Base-by-base conservation (phyloP, 1,140 invertebrate genomes). In the Dysdera silvatica region DNA sequence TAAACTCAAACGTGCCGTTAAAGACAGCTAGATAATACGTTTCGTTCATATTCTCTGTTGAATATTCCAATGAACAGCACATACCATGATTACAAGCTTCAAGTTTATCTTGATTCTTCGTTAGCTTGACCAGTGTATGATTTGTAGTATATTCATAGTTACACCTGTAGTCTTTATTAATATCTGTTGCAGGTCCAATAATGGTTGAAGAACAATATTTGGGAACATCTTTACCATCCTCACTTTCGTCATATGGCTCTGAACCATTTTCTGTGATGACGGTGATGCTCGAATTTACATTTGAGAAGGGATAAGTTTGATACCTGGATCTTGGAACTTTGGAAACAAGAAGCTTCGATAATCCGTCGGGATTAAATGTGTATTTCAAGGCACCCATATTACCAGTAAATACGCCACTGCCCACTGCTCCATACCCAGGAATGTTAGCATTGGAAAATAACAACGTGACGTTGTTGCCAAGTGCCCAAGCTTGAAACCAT, bases 401-500 rank as follows among this genome's bases (percentile, higher is more conserved):
- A 8, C 51, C 67, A 16, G 33, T 24, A 41, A 54, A 68, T 16
- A 68, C 69, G 12, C 67, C 67, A 48, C 66, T 68, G 18, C 66
- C 67, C 8, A 16, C 8, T 2, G 59, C 29, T n/a, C 40, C 51
- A 14, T 45, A 8, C 10, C 28, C 29, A 0, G 80, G 79, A 4
- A 67, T 28, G 48, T 83, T 80, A 55, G 81, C 79, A 26, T 82
- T 80, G 0, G 84, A 74, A 0, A 73, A 78, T 8, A 86, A 69
- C 0, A 85, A 72, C 66, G 83, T 84, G 0, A 83, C 78, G 14
- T 81, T 71, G 26, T 80, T 75, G 0, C 74, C 73, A 14, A 74
- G 76, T 0, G 84, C 75, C 77, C 82, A 85, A 3, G 76, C 77
- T 2, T 75, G 71, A 66, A 83, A 82, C 8, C 74, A 78, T 68